Base-by-base conservation (phyloP, 92 coral and sea anemone species). In the Pocillopora grandis region DNA sequence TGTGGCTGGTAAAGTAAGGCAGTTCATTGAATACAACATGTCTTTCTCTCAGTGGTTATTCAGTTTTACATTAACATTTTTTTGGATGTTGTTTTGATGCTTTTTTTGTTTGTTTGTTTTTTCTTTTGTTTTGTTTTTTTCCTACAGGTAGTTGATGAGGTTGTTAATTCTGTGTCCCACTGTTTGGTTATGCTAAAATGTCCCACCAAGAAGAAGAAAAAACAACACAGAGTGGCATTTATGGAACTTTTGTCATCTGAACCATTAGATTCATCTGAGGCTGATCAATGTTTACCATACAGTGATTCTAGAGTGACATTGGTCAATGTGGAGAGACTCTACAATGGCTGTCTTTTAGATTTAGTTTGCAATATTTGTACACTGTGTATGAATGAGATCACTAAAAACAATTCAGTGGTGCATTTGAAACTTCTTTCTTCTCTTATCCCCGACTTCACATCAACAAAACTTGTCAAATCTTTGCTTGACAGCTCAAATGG, bases 361-460 rank as follows among this genome's bases (percentile, higher is more conserved):
- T 58, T 92, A 31, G 92, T 88, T 36, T 89, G 94, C 62, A 64
- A 86, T 12, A 55, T 85, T 56, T 89, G 94, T 70, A 63, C 73
- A 15, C 36, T 82, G 66, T 92, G 96, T 79, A 61, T 90, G 63
- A 84, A 84, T 14, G 78, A 89, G 77, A 82, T 85, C 5, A 56
- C 71, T 83, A 68, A 80, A 33, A 74, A 85, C 20, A 79, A 64
- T 62, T 90, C 96, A 11, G 48, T 70, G n/a, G 13, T 62, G 33
- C 88, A 94, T 80, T 77, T 94, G 13, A 84, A 60, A 70, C 89
- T 96, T 57, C 87, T 92, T 12, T 89, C 99, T 12, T 55, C 76
- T 2, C 77, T 96, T 78, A 76, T 93, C 31, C 93, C 93, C 5
- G 81, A 89, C 23, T 96, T 96, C 74, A 72, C 88, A 70, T 92